phyloP scores from a whole-genome alignment of 2,888 invertebrate species.

The Coenonympha glycerion region DNA sequence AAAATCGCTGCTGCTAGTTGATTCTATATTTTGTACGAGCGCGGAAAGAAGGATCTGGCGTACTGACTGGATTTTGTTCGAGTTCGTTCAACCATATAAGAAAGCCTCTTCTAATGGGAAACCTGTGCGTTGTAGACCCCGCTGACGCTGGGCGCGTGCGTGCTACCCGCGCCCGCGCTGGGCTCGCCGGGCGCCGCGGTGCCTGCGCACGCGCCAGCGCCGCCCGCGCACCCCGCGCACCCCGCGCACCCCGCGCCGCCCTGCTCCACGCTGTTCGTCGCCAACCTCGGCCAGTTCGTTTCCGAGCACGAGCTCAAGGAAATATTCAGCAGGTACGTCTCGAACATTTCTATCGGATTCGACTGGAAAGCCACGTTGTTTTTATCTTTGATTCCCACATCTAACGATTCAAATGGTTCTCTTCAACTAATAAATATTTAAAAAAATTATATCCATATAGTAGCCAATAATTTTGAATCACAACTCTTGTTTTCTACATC shows the following conservation, averaged over 20 bases:
- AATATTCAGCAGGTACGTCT: constrained; percentile 93
- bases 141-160: constrained; percentile 82
- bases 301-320: constrained; percentile 99
- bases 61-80: too few relatives aligned
- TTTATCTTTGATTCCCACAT: too few relatives aligned
- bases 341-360: constrained; percentile 12
- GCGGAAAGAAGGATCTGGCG: too few relatives aligned
- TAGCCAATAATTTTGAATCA: too few relatives aligned
- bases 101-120: too few relatives aligned
- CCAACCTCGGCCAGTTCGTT: constrained; percentile 97
- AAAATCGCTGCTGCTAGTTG: too few relatives aligned
- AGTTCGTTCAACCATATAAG: too few relatives aligned
- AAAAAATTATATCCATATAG: too few relatives aligned
- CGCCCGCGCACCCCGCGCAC: constrained; percentile 68
- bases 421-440: too few relatives aligned
- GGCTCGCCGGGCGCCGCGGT: constrained; percentile 91
- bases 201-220: constrained; percentile 78
- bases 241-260: constrained; percentile 86
- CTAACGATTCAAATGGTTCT: too few relatives aligned
- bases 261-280: constrained; percentile 98
- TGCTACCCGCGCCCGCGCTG: constrained; percentile 94
- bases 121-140: constrained; percentile 56
- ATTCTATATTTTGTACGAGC: too few relatives aligned
- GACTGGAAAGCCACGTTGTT: constrained; percentile 24
- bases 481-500: too few relatives aligned